Conservation (phyloP, 2,113 vertebrate species). For the Murina feae region DNA sequence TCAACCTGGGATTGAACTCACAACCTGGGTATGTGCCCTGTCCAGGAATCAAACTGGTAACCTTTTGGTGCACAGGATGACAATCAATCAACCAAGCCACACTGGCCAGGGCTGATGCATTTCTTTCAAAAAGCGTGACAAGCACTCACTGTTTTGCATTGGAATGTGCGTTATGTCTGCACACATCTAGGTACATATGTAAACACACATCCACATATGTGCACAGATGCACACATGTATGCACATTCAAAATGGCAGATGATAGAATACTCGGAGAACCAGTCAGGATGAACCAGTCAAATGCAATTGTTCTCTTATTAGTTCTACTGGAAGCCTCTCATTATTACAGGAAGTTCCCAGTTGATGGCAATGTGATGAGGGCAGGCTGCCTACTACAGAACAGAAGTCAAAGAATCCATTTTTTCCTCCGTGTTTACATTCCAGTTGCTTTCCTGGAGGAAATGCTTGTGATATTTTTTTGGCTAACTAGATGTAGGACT, state of each 20-base stretch:
- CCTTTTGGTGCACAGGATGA: too few relatives aligned
- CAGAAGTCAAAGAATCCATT: neutral
- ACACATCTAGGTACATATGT: neutral
- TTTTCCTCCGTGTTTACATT: neutral
- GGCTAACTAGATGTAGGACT: neutral
- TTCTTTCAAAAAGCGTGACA: too few relatives aligned
- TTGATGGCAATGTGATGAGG: neutral
- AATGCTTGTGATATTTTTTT: neutral
- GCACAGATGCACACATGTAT: neutral
- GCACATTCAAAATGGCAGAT: neutral
- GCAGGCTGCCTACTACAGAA: neutral
- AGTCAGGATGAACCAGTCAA: neutral
- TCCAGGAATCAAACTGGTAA: neutral
- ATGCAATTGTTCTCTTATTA: neutral
- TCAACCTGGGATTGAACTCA: neutral
- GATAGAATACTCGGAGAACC: neutral
- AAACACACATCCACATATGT: neutral
- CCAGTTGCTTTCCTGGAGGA: neutral
- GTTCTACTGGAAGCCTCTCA: neutral
- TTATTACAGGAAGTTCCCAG: neutral
- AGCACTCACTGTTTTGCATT: too few relatives aligned
- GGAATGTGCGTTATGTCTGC: neutral
- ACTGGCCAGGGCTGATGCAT: too few relatives aligned
- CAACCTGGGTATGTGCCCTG: neutral
- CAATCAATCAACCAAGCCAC: too few relatives aligned